Conservation (phyloP, 2,888 invertebrate genomes). For the Leptopilina myrica region DNA sequence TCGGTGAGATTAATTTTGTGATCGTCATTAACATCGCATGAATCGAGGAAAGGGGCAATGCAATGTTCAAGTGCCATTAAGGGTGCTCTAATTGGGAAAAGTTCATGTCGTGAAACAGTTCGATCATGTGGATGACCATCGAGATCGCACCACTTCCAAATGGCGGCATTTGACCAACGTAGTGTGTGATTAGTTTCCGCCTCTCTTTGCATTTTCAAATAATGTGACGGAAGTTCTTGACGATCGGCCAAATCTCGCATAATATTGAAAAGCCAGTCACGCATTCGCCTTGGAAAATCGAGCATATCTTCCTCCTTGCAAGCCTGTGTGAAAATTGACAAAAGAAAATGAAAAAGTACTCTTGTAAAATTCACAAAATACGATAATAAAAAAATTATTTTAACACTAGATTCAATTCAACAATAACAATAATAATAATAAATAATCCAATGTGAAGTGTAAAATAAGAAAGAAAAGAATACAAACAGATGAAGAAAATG, state of each 20-base stretch:
- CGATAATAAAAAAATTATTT: constrained; percentile 20
- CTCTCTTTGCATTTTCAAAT: constrained; percentile 91
- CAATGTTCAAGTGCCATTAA: constrained; percentile 98
- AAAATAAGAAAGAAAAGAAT: too few species aligned
- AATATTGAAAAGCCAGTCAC: constrained; percentile 98
- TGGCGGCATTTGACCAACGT: constrained; percentile 93
- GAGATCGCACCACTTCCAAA: constrained; percentile 99
- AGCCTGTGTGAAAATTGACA: constrained; percentile 76
- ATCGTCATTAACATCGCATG: constrained; percentile 92
- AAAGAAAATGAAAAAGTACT: neutral
- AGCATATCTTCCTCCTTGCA: constrained; percentile 92
- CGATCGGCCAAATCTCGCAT: constrained; percentile 96
- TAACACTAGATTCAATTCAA: too few species aligned
- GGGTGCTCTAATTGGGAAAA: constrained; percentile 97
- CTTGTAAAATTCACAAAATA: neutral
- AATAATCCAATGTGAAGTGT: too few species aligned
- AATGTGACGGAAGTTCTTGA: constrained; percentile 89
- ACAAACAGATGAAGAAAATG: too few species aligned
- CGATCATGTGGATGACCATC: constrained; percentile 94
- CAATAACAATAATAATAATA: too few species aligned
- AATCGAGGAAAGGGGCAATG: constrained; percentile 96
- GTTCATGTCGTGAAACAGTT: constrained; percentile 93
- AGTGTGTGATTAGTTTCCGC: constrained; percentile 91
- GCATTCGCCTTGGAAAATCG: constrained; percentile 97
- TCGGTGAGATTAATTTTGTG: constrained; percentile 94